Evolutionary conservation across 2,797 vertebrate genomes (phyloP).

Genomic region (Anableps anableps): DNA sequence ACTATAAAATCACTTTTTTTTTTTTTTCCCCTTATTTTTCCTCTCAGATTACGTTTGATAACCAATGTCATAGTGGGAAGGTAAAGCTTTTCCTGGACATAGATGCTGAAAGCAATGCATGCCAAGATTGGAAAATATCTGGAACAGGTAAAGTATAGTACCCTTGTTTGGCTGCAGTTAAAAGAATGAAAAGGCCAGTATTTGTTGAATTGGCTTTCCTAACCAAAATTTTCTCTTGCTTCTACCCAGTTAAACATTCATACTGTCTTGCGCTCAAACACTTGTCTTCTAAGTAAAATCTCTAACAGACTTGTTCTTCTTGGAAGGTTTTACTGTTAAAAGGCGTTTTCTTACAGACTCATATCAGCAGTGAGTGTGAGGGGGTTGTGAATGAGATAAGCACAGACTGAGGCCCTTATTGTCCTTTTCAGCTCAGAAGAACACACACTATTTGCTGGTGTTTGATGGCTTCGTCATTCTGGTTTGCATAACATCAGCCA

Average conservation of each 20-base stretch:
- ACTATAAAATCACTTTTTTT: background rate
- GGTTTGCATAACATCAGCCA: slow-evolving; percentile 88
- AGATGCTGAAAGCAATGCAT: slow-evolving; percentile 85
- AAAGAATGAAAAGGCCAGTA: background rate
- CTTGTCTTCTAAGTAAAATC: background rate
- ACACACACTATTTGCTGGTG: slow-evolving; percentile 87
- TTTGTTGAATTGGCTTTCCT: background rate
- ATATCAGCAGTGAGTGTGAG: slow-evolving; percentile 50
- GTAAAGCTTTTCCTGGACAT: slow-evolving; percentile 92
- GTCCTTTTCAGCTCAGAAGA: slow-evolving; percentile 88
- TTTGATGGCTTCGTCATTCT: slow-evolving; percentile 93
- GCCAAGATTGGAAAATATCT: slow-evolving; percentile 89
- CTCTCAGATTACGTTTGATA: slow-evolving; percentile 91
- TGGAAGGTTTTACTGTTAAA: slow-evolving; percentile 6
- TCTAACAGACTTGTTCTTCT: background rate
- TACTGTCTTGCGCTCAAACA: background rate
- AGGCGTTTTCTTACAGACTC: slow-evolving; percentile 28
- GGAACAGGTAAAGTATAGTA: slow-evolving; percentile 83
- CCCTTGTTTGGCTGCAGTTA: background rate
- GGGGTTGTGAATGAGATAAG: slow-evolving; percentile 53
- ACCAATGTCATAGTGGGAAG: slow-evolving; percentile 93
- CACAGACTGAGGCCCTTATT: slow-evolving; percentile 6
- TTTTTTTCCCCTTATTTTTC: slow-evolving; percentile 22
- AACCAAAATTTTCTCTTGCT: background rate
- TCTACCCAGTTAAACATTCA: background rate